phyloP scores from a whole-genome alignment of 2,113 vertebrate genomes.

The Alouatta palliata region DNA sequence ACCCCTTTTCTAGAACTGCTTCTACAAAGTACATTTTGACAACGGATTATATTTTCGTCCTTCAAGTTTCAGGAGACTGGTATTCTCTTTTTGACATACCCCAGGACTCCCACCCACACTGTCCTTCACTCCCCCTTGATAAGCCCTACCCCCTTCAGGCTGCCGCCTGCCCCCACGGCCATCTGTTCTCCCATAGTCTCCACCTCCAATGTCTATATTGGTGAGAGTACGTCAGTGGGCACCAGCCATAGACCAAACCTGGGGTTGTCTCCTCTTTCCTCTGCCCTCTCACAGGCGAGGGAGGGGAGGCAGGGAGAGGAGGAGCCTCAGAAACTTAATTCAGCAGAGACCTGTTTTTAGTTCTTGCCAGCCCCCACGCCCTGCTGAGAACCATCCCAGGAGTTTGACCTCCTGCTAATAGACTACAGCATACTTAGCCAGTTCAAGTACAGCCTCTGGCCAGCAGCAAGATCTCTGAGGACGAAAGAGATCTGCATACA shows the following conservation, averaged over 20 bases:
- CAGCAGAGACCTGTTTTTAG: constrained; percentile 47
- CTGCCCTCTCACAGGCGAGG: constrained; percentile 34
- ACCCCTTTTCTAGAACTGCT: neutral
- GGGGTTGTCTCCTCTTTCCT: constrained; percentile 70
- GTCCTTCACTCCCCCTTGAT: constrained; percentile 60
- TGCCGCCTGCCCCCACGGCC: constrained; percentile 69
- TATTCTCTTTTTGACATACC: constrained; percentile 14
- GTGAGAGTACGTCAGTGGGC: constrained; percentile 71
- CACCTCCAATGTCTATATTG: constrained; percentile 79
- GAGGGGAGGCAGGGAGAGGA: neutral
- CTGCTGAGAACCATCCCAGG: constrained; percentile 31
- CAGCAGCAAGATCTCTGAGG: constrained; percentile 6
- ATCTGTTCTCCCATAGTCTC: constrained; percentile 76
- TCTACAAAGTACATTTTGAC: constrained; percentile 33
- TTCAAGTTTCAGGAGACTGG: constrained; percentile 6
- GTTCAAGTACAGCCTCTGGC: constrained; percentile 25
- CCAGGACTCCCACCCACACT: constrained; percentile 24
- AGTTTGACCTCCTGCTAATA: constrained; percentile 33
- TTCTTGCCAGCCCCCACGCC: neutral
- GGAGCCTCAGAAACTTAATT: constrained; percentile 40
- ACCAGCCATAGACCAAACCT: constrained; percentile 71
- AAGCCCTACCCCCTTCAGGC: constrained; percentile 20
- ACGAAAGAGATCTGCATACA: neutral
- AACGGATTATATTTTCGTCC: neutral
- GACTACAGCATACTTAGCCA: neutral